Percentiles rank a stretch among this genome's conserved stretches.
Evolutionary conservation across 1,140 invertebrate species (phyloP).

Genomic region (Parasteatoda tepidariorum): DNA sequence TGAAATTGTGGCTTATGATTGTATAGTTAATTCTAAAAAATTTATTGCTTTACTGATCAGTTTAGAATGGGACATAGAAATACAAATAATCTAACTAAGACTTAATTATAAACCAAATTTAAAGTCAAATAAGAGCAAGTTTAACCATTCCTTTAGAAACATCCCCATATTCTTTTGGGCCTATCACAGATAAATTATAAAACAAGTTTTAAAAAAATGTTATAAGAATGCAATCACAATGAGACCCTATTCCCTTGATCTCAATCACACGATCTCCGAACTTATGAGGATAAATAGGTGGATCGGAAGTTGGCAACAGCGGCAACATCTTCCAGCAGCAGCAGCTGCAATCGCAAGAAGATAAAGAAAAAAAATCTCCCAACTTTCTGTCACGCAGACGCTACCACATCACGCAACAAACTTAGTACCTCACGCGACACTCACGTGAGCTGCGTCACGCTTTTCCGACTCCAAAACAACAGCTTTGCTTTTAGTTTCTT

Average conservation of each 20-base stretch:
- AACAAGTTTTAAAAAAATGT: no score
- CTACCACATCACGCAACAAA: constrained; percentile 3
- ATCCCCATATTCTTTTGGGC: no score
- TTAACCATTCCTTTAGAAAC: no score
- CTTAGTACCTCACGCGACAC: constrained; percentile 34
- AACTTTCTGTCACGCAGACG: not conserved
- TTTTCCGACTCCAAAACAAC: not conserved
- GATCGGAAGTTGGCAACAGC: not conserved
- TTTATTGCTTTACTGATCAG: no score
- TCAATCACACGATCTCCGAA: not conserved
- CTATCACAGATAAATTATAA: no score
- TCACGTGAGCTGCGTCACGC: constrained; percentile 41
- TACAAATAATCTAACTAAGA: no score
- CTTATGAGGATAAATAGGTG: not conserved
- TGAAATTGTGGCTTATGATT: no score
- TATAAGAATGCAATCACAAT: not conserved
- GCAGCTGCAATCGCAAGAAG: not conserved
- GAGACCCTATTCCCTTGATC: not conserved
- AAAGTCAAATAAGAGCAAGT: no score
- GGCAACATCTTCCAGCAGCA: not conserved
- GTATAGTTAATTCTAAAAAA: no score
- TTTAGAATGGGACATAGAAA: no score
- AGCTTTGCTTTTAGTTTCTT: not conserved
- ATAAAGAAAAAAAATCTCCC: not conserved
- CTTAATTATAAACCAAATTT: no score